Conservation (phyloP, 2,797 vertebrate genomes). For the Micropoecilia bifurca region DNA sequence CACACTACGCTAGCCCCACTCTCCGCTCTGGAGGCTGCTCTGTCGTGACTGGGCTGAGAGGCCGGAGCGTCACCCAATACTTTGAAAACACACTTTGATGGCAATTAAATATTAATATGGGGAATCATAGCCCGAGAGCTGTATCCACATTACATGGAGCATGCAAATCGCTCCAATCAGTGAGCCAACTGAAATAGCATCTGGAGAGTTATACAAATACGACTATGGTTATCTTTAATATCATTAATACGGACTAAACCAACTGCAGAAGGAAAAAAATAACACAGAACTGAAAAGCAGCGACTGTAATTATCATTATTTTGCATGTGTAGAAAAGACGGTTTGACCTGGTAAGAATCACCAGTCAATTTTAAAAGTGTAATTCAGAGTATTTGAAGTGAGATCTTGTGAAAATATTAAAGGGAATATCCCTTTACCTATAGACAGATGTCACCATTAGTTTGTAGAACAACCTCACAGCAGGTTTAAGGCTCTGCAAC, state of each 20-base stretch:
- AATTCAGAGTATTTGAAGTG: neutral
- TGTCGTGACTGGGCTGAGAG: slow-evolving; percentile 69
- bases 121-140: slow-evolving; percentile 80
- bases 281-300: slow-evolving; percentile 54
- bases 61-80: slow-evolving; percentile 78
- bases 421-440: neutral
- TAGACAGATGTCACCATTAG: neutral
- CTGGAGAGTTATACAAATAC: slow-evolving; percentile 73
- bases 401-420: neutral
- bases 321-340: slow-evolving; percentile 38
- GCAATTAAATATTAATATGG: slow-evolving; percentile 81
- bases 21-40: slow-evolving; percentile 64
- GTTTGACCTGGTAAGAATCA: slow-evolving; percentile 31
- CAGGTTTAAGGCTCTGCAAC: neutral
- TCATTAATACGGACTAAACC: slow-evolving; percentile 65
- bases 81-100: slow-evolving; percentile 75
- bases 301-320: slow-evolving; percentile 52
- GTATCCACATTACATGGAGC: slow-evolving; percentile 78
- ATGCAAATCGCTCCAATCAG: slow-evolving; percentile 78
- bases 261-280: slow-evolving; percentile 48
- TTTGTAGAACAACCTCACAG: neutral
- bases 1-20: slow-evolving; percentile 60
- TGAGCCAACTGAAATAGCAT: slow-evolving; percentile 79
- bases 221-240: slow-evolving; percentile 68
- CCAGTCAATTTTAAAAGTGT: neutral